These are phyloP conservation scores for Solen grandis DNA, from an alignment of 1,140 invertebrate species.

Conservation along the genomic window DNA sequence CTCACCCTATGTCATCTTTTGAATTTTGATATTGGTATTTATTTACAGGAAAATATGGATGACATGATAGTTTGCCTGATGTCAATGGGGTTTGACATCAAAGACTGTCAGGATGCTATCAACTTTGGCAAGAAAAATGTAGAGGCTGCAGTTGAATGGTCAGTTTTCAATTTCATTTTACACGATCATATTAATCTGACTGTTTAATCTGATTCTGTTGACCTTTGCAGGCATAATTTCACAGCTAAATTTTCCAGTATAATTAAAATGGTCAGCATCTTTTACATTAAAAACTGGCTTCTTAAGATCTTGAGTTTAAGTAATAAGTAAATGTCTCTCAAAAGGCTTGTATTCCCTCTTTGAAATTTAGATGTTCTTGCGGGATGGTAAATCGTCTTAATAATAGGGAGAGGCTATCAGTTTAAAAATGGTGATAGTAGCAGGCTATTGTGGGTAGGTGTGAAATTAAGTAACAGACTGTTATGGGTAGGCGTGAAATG, in stretches of 20 bases:
- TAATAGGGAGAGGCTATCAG: too few relatives aligned
- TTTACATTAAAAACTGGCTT: not conserved
- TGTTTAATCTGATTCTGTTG: not conserved
- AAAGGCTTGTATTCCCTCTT: too few relatives aligned
- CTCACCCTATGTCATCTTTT: too few relatives aligned
- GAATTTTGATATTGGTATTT: not conserved
- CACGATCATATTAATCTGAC: not conserved
- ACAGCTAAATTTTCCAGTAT: not conserved
- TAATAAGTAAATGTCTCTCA: too few relatives aligned
- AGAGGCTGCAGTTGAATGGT: conserved; percentile 75
- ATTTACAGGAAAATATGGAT: conserved; percentile 69
- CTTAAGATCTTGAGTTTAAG: not conserved
- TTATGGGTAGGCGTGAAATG: too few relatives aligned
- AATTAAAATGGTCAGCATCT: not conserved
- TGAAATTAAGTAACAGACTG: too few relatives aligned
- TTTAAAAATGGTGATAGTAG: too few relatives aligned
- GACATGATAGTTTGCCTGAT: conserved; percentile 72
- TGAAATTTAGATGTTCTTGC: too few relatives aligned
- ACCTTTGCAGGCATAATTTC: not conserved
- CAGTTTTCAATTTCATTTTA: conserved; percentile 2
- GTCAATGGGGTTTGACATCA: conserved; percentile 76
- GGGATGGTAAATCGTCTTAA: too few relatives aligned
- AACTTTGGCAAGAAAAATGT: conserved; percentile 72
- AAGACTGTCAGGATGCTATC: conserved; percentile 74
- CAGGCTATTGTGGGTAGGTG: too few relatives aligned